Conservation (phyloP, 1,140 invertebrate genomes). For the Leptinotarsa lineolata region DNA sequence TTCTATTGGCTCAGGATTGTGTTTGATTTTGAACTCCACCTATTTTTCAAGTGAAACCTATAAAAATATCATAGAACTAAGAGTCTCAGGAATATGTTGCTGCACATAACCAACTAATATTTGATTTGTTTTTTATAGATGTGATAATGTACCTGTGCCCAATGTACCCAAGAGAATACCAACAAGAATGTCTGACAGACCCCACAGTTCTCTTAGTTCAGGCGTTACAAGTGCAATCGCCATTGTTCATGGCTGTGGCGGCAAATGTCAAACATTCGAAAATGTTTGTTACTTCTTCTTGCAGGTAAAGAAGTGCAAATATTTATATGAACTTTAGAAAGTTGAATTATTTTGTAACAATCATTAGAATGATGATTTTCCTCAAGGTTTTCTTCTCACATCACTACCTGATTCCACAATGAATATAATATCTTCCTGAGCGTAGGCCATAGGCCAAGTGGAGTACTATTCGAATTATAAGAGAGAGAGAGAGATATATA, state of each 20-base stretch:
- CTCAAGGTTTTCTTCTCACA: too few relatives aligned
- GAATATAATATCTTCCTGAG: too few relatives aligned
- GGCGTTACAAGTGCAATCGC: constrained; percentile 51
- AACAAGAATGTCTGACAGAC: constrained; percentile 47
- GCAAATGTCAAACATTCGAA: constrained; percentile 68
- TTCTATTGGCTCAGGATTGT: too few relatives aligned
- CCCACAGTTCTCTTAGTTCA: constrained; percentile 51
- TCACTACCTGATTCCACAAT: too few relatives aligned
- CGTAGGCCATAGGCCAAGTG: too few relatives aligned
- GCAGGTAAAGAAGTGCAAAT: constrained; percentile 56
- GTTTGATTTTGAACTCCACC: too few relatives aligned
- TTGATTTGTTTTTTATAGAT: constrained; percentile 29
- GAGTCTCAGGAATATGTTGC: background rate
- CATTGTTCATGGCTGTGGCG: constrained; percentile 65
- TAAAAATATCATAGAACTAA: background rate
- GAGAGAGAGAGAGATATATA: too few relatives aligned
- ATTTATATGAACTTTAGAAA: background rate
- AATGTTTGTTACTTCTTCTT: constrained; percentile 69
- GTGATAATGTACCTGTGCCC: constrained; percentile 36
- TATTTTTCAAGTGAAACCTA: too few relatives aligned
- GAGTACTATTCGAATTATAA: too few relatives aligned
- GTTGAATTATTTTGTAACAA: too few relatives aligned
- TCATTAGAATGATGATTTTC: too few relatives aligned
- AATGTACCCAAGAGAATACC: constrained; percentile 29
- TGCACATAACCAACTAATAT: background rate